Evolutionary conservation across 1,140 invertebrate genomes (phyloP).

Genomic region (Brachystomella parvula): DNA sequence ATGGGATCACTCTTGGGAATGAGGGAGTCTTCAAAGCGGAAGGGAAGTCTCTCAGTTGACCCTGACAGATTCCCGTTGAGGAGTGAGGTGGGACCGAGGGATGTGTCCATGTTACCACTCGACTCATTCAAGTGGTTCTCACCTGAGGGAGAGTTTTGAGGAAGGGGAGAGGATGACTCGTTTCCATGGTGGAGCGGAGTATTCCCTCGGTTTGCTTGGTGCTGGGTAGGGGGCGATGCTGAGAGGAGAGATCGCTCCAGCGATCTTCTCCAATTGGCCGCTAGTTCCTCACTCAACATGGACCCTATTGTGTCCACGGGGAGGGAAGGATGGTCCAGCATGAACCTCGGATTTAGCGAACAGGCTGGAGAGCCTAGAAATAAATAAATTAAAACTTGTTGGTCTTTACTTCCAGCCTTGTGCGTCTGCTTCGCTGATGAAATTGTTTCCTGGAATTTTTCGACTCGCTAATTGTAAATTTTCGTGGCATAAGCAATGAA

Average conservation of each 20-base stretch:
- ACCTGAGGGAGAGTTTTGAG: constrained; percentile 32
- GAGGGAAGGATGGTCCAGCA: constrained; percentile 29
- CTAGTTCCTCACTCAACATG: constrained; percentile 65
- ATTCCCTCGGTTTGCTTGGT: constrained; percentile 30
- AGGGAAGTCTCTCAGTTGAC: constrained; percentile 54
- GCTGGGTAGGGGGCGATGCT: constrained; percentile 42
- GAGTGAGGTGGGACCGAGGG: too few relatives aligned
- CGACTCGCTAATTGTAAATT: too few relatives aligned
- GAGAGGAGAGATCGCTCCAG: constrained; percentile 55
- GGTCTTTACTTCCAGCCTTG: neutral
- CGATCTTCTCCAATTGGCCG: constrained; percentile 64
- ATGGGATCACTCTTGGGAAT: constrained; percentile 86
- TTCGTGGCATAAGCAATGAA: too few relatives aligned
- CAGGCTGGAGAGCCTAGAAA: constrained; percentile 31
- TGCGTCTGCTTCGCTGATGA: neutral
- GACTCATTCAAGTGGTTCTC: constrained; percentile 37
- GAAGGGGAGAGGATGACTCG: constrained; percentile 32
- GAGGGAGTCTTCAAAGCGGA: constrained; percentile 50
- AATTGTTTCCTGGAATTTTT: too few relatives aligned
- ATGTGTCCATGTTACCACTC: constrained; percentile 50
- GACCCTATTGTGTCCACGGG: constrained; percentile 36
- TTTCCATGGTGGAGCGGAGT: constrained; percentile 22
- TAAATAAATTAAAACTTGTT: constrained; percentile 11
- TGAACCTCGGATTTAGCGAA: constrained; percentile 28
- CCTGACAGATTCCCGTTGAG: constrained; percentile 60